These are phyloP conservation scores for Oreortyx pictus DNA, from an alignment of 2,797 vertebrate genomes.

Conservation along the genomic window DNA sequence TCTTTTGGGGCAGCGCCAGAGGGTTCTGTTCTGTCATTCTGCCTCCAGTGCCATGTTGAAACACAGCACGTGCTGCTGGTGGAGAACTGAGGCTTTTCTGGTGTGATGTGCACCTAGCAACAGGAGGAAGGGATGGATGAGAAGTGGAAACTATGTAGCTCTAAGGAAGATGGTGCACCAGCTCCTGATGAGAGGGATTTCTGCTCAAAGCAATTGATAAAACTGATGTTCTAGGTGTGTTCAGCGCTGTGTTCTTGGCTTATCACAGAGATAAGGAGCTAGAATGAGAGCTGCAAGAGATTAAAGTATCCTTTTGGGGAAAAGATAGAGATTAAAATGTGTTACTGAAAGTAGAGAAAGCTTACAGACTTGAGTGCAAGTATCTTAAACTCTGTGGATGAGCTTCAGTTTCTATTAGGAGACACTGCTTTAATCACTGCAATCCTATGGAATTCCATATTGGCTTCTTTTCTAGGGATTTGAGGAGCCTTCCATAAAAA, in stretches of 20 bases:
- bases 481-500: background rate
- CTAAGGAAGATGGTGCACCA: background rate
- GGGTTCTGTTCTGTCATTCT: background rate
- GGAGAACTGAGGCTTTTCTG: background rate
- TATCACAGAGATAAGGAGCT: background rate
- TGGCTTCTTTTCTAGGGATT: background rate
- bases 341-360: background rate
- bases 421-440: background rate
- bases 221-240: background rate
- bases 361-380: background rate
- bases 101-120: background rate
- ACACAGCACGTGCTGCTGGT: background rate
- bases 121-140: background rate
- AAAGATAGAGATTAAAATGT: background rate
- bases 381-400: background rate
- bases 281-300: background rate
- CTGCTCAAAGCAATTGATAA: background rate
- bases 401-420: background rate
- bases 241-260: background rate
- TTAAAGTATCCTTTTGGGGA: background rate
- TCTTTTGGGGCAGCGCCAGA: background rate
- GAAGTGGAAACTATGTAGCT: rapidly evolving
- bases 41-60: background rate
- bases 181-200: background rate
- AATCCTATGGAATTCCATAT: background rate